Percentiles rank a stretch among this genome's conserved stretches.
These are phyloP conservation scores for Centropristis striata DNA, from an alignment of 2,113 vertebrate species.

Conservation along the genomic window DNA sequence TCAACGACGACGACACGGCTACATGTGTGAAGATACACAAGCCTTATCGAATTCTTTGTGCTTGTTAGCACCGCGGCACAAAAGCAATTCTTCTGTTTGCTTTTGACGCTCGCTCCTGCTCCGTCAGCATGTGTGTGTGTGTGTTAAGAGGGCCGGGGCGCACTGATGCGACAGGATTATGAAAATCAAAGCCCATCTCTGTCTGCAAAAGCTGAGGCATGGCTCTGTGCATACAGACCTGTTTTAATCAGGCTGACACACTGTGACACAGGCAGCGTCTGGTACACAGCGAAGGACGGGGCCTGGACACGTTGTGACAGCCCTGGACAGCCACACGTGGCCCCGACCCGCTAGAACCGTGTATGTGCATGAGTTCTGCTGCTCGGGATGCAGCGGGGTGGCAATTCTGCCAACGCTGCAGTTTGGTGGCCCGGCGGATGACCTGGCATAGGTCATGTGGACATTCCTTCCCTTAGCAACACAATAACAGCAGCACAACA, in stretches of 20 bases:
- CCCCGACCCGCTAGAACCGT: conserved; percentile 36
- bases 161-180: conserved; percentile 79
- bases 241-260: conserved; percentile 75
- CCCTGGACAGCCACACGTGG: conserved; percentile 65
- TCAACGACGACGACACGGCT: neutral
- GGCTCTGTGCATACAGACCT: conserved; percentile 65
- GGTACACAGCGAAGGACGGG: conserved; percentile 59
- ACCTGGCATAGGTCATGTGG: conserved; percentile 62
- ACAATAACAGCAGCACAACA: conserved; percentile 58
- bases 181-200: conserved; percentile 77
- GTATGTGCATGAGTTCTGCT: conserved; percentile 49
- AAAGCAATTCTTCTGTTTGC: conserved; percentile 55
- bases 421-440: conserved; percentile 63
- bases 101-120: conserved; percentile 64
- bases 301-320: conserved; percentile 66
- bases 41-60: conserved; percentile 42
- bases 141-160: conserved; percentile 40
- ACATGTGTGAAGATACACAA: conserved; percentile 7
- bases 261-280: conserved; percentile 60
- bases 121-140: conserved; percentile 69
- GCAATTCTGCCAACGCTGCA: conserved; percentile 69
- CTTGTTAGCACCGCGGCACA: conserved; percentile 58
- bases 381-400: conserved; percentile 54
- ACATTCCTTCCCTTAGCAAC: conserved; percentile 63
- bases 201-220: conserved; percentile 65